Evolutionary conservation across 1,140 invertebrate species (phyloP), one percentile per base, ranked within the genome.

Genomic region (Mesaphorura yosii): DNA sequence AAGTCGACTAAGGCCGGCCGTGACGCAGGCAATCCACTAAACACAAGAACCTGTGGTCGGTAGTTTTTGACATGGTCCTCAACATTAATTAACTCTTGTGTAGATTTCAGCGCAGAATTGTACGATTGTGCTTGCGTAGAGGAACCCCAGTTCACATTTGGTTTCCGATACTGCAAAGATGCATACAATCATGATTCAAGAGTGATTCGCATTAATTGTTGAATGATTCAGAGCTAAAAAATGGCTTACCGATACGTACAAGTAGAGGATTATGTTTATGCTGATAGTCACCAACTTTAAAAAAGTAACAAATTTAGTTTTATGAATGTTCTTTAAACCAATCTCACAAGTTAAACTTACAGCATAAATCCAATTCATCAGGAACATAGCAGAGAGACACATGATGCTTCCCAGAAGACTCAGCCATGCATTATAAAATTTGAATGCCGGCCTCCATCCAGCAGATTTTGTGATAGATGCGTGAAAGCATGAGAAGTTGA

Each of bases 381-480:
- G 64, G n/a, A n/a, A n/a, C 93, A 97, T 98, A 25, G 94, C 89
- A 45, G 79, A 79, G 46, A 95, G 78, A 68, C 92, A 97, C 14
- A 95, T 68, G 49, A 89, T 70, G n/a, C 90, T 72, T 38, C 92
- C 93, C 55, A 81, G 40, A 38, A 96, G 75, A 68, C 88, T 93
- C 22, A 95, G 72, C 92, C 91, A 96, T 81, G 88, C 91, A 68
- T 92, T 95, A 72, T 94, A 97, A 70, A 86, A 89, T 80, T 88
- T 70, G 59, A 81, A 81, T 54, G 66, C 56, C 20, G 68, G 69
- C 48, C 69, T 58, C 71, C 66, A 72, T 66, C 79, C 70, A 28
- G 71, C 68, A 28, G 76, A 75, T 63, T 76, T 75, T 1, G 78
- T 74, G 38, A 79, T 70, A 2, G 76, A 74, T 2, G 78, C 78